Base-by-base conservation (phyloP, 2,888 invertebrate species). In the Seira musarum region DNA sequence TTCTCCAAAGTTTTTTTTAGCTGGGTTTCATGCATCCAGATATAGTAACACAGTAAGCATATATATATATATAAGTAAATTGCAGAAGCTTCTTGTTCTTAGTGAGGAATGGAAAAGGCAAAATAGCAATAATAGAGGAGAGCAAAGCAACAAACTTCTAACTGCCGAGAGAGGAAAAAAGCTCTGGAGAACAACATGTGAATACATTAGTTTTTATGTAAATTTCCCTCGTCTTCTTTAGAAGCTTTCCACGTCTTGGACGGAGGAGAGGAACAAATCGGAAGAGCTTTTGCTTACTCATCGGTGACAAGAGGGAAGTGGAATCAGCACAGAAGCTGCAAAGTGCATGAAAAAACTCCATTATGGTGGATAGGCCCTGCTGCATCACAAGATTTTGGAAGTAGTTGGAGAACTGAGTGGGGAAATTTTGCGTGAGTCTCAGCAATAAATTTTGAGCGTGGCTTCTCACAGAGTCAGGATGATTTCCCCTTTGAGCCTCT, bases 281-380 rank as follows among this genome's bases (percentile, higher is more conserved):
- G 53, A 53, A 53, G 53, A 13, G 53, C 72, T 35, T 80, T 78
- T 86, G 92, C 95, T 94, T 91, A 96, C 96, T 95, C 90, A 95
- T 91, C 40, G 96, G 96, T 25, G 96, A 96, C 21, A 96, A 90
- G 86, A 96, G 90, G 8, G 94, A 93, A 83, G 93, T 92, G 13
- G 97, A 96, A 89, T 98, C 98, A 49, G 95, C 93, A 89, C 99
- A 99, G 89, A 96, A 99, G 5, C 98, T 98, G 69, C 98, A 93
- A 87, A 97, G 95, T 0, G 98, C 93, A 89, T 99, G 99, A 82
- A 99, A 93, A 88, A 98, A 95, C 88, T 99, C 98, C 74, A 99
- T 90, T 8, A 97, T 92, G 83, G 97, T 96, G 19, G 93, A 91
- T 35, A 98, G 90, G 0, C 95, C 93, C 30, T 94, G 92, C 1